These are phyloP conservation scores for Netelia melanura DNA, from an alignment of 2,888 invertebrate species.

Conservation along the genomic window DNA sequence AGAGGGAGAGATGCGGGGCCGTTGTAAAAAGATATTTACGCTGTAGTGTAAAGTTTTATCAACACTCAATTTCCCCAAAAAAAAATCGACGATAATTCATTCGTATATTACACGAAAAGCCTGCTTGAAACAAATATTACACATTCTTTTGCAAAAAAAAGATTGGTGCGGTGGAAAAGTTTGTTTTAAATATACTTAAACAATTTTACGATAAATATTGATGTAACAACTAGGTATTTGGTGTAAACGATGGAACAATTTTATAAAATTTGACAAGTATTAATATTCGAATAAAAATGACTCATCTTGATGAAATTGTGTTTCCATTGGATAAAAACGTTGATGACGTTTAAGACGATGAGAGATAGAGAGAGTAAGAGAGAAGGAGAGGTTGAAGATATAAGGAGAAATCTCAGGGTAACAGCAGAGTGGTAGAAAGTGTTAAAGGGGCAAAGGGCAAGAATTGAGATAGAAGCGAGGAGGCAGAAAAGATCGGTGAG, in stretches of 20 bases:
- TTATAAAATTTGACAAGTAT: no score
- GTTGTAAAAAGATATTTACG: not conserved
- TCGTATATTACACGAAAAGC: not conserved
- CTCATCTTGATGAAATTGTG: no score
- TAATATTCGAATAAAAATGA: no score
- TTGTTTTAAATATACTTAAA: no score
- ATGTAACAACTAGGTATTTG: no score
- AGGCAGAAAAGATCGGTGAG: slow-evolving; percentile 23
- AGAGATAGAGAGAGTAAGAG: not conserved
- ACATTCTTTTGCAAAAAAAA: no score
- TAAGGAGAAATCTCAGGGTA: slow-evolving; percentile 4
- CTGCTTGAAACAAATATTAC: no score
- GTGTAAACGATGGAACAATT: no score
- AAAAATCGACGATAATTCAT: not conserved
- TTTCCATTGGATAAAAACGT: not conserved
- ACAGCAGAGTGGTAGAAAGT: not conserved
- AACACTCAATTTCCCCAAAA: not conserved
- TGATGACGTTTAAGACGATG: slow-evolving; percentile 19
- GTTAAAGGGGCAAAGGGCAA: slow-evolving; percentile 10
- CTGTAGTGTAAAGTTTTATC: not conserved
- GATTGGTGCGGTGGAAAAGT: no score
- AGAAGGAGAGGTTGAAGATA: slow-evolving; percentile 23
- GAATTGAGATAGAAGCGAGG: slow-evolving; percentile 25
- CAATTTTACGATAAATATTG: no score
- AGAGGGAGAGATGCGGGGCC: not conserved